Base-by-base conservation (phyloP, 2,113 vertebrate species). In the Fregata magnificens region DNA sequence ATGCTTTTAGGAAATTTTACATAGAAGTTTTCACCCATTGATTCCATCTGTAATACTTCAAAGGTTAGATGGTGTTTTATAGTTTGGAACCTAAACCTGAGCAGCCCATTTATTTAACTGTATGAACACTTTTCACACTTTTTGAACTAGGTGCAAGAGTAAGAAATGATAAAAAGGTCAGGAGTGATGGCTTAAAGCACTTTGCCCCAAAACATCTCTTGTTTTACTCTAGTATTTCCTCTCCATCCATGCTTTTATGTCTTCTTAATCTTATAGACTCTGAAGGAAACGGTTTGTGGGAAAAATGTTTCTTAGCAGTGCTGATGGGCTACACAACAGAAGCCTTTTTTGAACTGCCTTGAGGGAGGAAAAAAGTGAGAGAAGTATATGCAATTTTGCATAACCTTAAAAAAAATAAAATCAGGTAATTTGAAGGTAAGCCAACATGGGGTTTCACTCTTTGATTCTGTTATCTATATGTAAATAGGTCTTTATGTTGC, bases 311-410 rank as follows among this genome's bases (percentile, higher is more conserved):
- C 17, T 22, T 40, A 84, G 36, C 8, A 72, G 6, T 56, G 31
- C 28, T 38, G 45, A 32, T 17, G 22, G 6, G 12, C 24, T 72
- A 34, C 6, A 70, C 5, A 84, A 65, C 13, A 88, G 56, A 67
- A 84, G 6, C 5, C 5, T 52, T 70, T 73, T 49, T 34, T 69
- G 11, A 78, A 71, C 21, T 53, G 8, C 28, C 40, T 70, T 40
- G 16, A 38, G 19, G 6, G 0, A 0, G 1, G 0, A 1, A 2
- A 15, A 20, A 62, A 31, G 17, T 81, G 45, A 55, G 12, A 50
- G 22, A 67, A 79, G 6, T 4, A 13, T 8, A 69, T 29, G 12
- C 15, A 47, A 67, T 52, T 78, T 84, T 72, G 19, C 21, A 62
- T 38, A 52, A 67, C 28, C 53, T 53, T 44, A 25, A 66, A 28